Evolutionary conservation across 2,797 vertebrate genomes (phyloP), one percentile per base, ranked within the genome.

Genomic region (Ceryle rudis): DNA sequence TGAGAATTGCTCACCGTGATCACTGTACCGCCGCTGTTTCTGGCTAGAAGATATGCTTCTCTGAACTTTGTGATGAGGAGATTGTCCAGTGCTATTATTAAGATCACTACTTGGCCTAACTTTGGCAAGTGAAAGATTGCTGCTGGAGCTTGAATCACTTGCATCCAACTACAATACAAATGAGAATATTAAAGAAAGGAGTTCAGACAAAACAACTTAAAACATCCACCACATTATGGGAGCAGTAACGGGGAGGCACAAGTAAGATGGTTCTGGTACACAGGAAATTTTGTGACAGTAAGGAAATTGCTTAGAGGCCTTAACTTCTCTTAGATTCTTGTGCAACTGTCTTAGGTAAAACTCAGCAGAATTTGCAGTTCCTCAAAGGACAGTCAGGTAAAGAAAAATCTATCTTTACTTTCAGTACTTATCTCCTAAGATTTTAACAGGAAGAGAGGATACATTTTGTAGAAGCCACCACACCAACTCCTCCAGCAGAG

Each of bases 11-110:
- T 98, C 94, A 99, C 99, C 99, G 41, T 99, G 99, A 89, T 99
- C 99, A 67, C 99, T 99, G 98, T 99, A 99, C 58, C 99, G 99
- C 86, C 99, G 97, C 97, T 99, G 99, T 84, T 99, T 99, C 97
- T 99, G 99, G 97, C 98, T 99, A 94, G 99, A 99, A 71, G 99
- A 99, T 96, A 98, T 97, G 86, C 98, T 99, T 98, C 99, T 98
- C 97, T 99, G 99, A 92, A 99, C 99, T 97, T 99, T 99, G 97
- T 99, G 98, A 97, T 99, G 99, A 82, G 99, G 99, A 21, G 99
- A 99, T 97, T 99, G 99, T 96, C 98, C 98, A 82, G 98, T 98
- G 93, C 98, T 98, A 85, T 99, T 99, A 92, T 98, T 99, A 86
- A 99, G 98, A 97, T 99, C 99, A 73, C 99, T 99, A 98, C 98